Evolutionary conservation across 2,888 invertebrate genomes (phyloP).

Genomic region (Latrodectus elegans): DNA sequence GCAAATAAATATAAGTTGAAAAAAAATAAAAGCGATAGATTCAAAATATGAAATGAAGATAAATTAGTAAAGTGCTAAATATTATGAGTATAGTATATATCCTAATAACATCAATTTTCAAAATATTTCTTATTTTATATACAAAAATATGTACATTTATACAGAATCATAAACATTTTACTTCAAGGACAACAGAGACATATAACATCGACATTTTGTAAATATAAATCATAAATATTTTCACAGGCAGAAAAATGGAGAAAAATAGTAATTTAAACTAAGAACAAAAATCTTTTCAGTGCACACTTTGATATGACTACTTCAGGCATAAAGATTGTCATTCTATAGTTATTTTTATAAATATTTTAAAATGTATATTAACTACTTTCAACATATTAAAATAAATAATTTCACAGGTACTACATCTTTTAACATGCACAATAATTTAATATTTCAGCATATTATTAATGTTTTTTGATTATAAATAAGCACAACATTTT

Average conservation of each 20-base stretch:
- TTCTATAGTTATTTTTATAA: not conserved
- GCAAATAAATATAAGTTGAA: no score
- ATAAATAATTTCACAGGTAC: not conserved
- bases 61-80: no score
- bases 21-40: no score
- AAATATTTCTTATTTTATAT: not conserved
- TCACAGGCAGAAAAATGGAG: not conserved
- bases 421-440: not conserved
- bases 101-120: no score
- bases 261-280: not conserved
- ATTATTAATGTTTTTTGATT: not conserved
- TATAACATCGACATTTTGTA: not conserved
- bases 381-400: not conserved
- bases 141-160: not conserved
- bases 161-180: not conserved
- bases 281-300: not conserved
- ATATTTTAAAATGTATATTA: not conserved
- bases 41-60: no score
- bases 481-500: not conserved
- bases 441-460: not conserved
- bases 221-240: not conserved
- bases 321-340: not conserved
- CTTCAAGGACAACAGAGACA: not conserved
- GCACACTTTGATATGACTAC: conserved; percentile 3
- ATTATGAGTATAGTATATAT: no score